These are phyloP conservation scores for Neopelma chrysocephalum DNA, from an alignment of 2,797 vertebrate genomes.

Conservation along the genomic window DNA sequence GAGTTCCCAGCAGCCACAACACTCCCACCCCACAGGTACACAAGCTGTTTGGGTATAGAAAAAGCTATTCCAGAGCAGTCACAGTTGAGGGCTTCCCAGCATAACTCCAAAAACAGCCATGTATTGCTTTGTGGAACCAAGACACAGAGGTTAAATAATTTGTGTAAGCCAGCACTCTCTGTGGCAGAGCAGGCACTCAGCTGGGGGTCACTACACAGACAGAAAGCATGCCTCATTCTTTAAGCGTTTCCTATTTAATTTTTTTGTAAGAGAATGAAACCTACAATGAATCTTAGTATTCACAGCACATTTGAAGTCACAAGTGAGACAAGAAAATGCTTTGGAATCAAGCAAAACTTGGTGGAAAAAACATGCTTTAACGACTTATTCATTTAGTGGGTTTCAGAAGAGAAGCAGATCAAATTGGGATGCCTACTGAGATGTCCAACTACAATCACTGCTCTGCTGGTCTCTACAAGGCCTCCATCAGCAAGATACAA, in stretches of 20 bases:
- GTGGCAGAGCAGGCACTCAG: accelerated
- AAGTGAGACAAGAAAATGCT: background rate
- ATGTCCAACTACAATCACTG: background rate
- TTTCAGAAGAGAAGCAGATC: background rate
- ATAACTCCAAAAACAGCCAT: background rate
- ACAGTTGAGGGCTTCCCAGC: background rate
- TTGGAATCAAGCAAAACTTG: background rate
- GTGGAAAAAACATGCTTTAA: background rate
- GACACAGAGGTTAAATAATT: background rate
- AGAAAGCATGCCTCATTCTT: background rate
- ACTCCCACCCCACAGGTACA: accelerated
- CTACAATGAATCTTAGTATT: background rate
- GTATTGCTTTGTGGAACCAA: background rate
- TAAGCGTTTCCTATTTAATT: background rate
- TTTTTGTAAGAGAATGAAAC: background rate
- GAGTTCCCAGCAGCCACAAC: background rate
- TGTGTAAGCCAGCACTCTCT: background rate
- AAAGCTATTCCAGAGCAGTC: background rate
- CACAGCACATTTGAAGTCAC: background rate
- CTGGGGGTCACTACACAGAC: background rate
- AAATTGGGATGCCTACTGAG: background rate
- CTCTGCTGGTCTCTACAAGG: background rate
- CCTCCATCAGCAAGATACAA: background rate
- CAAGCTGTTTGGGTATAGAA: background rate
- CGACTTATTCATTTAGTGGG: background rate